A percentile compares a stretch with the other conserved stretches of the same genome.
These are phyloP conservation scores for Oreonectes daqikongensis DNA, from an alignment of 2,797 vertebrate species.

Conservation along the genomic window DNA sequence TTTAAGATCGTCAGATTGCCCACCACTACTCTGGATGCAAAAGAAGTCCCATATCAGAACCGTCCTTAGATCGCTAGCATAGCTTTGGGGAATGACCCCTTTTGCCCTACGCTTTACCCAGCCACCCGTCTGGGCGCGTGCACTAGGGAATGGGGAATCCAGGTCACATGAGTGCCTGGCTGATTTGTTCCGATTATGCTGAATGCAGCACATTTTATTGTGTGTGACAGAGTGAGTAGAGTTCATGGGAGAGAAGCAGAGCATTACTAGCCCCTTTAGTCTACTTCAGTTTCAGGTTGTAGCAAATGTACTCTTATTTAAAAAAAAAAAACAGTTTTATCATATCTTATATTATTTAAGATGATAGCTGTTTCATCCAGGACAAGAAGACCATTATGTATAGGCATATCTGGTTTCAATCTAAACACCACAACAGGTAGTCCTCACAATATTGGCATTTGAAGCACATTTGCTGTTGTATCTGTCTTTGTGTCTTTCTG, in stretches of 20 bases:
- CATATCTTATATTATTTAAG: too few relatives aligned
- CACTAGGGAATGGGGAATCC: constrained; percentile 42
- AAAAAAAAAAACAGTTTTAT: not conserved
- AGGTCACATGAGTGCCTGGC: constrained; percentile 68
- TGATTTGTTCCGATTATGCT: constrained; percentile 75
- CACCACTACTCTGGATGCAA: constrained; percentile 12
- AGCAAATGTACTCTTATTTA: not conserved
- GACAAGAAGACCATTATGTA: too few relatives aligned
- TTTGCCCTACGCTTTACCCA: constrained; percentile 23
- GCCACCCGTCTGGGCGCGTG: not conserved
- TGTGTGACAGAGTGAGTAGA: constrained; percentile 62
- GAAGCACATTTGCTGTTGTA: not conserved
- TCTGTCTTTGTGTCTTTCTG: not conserved
- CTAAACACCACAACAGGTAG: not conserved
- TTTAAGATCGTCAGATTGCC: too few relatives aligned
- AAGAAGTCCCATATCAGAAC: constrained; percentile 3
- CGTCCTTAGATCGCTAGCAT: not conserved
- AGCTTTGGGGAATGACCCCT: not conserved
- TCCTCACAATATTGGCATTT: too few relatives aligned
- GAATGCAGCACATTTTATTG: constrained; percentile 77
- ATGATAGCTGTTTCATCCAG: too few relatives aligned
- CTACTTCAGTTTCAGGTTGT: not conserved
- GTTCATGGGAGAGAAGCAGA: constrained; percentile 52
- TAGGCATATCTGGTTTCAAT: too few relatives aligned
- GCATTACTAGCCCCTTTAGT: not conserved